Conservation (phyloP, 2,888 invertebrate genomes). For the Eledone cirrhosa region DNA sequence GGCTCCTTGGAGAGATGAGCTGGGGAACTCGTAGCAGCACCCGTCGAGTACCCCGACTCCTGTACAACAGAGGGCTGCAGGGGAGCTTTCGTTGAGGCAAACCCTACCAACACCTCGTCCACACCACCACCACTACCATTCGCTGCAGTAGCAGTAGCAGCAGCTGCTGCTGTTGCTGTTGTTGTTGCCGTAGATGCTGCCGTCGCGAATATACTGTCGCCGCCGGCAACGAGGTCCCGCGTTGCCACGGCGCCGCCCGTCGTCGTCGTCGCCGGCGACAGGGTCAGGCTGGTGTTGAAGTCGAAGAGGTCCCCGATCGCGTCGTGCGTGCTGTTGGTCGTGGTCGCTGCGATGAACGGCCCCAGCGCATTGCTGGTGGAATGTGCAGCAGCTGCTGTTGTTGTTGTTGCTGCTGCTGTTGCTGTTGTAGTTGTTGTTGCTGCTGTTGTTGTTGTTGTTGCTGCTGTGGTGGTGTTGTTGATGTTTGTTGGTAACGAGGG, state of each 20-base stretch:
- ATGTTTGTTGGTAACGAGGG: not conserved
- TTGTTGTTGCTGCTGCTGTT: too few species aligned
- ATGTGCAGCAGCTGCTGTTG: too few species aligned
- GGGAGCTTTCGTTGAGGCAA: conserved; percentile 30
- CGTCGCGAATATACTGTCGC: too few species aligned
- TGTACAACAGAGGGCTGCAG: conserved; percentile 31
- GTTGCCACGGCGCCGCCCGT: not conserved
- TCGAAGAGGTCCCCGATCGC: not conserved
- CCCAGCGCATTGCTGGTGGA: too few species aligned
- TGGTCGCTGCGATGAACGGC: too few species aligned
- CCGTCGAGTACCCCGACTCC: not conserved
- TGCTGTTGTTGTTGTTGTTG: too few species aligned
- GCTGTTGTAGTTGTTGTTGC: too few species aligned
- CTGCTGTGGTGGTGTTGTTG: too few species aligned
- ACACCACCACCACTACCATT: not conserved
- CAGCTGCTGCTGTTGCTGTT: not conserved
- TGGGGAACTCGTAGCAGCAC: conserved; percentile 29
- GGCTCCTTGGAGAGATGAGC: conserved; percentile 65
- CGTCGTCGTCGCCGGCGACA: not conserved
- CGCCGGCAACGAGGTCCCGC: not conserved
- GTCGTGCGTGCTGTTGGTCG: not conserved
- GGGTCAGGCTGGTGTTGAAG: not conserved
- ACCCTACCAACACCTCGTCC: not conserved
- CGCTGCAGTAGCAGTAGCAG: not conserved
- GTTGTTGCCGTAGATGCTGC: not conserved